These are phyloP conservation scores for Zaprionus vittiger DNA, from an alignment of 1,140 invertebrate genomes.

Conservation along the genomic window DNA sequence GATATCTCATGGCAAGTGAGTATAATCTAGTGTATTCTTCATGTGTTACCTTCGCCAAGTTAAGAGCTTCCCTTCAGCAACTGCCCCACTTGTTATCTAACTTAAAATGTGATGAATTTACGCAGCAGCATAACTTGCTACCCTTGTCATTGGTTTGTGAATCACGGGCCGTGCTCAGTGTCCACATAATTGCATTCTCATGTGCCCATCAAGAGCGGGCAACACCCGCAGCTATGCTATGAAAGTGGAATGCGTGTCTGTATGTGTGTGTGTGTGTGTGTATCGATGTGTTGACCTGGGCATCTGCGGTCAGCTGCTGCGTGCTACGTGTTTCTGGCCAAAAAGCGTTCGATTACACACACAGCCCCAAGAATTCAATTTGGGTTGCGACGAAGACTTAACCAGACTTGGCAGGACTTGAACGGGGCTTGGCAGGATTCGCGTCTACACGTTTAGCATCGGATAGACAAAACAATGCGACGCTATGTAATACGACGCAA, in stretches of 20 bases:
- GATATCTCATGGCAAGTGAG: no score
- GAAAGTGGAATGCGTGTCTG: not conserved
- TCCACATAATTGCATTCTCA: constrained; percentile 42
- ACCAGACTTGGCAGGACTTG: constrained; percentile 2
- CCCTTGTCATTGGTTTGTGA: not conserved
- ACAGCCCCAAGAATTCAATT: constrained; percentile 33
- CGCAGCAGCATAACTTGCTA: no score
- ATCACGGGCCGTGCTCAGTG: constrained; percentile 16
- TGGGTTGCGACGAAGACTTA: constrained; percentile 4
- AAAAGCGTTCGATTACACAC: constrained; percentile 39
- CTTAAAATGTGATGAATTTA: no score
- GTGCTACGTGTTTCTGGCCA: constrained; percentile 17
- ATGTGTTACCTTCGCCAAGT: no score
- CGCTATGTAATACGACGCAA: not conserved
- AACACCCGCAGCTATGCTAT: not conserved
- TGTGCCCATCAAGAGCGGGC: constrained; percentile 15
- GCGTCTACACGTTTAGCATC: not conserved
- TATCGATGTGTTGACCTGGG: constrained; percentile 7
- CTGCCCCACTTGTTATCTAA: no score
- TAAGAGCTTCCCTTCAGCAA: no score
- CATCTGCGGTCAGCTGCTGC: constrained; percentile 18
- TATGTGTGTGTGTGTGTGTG: not conserved
- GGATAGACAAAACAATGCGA: not conserved
- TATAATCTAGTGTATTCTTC: no score
- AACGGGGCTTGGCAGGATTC: not conserved